Percentiles rank a stretch among this genome's conserved stretches.
phyloP scores from a whole-genome alignment of 2,113 vertebrate species.

The Cyprinodon tularosa region DNA sequence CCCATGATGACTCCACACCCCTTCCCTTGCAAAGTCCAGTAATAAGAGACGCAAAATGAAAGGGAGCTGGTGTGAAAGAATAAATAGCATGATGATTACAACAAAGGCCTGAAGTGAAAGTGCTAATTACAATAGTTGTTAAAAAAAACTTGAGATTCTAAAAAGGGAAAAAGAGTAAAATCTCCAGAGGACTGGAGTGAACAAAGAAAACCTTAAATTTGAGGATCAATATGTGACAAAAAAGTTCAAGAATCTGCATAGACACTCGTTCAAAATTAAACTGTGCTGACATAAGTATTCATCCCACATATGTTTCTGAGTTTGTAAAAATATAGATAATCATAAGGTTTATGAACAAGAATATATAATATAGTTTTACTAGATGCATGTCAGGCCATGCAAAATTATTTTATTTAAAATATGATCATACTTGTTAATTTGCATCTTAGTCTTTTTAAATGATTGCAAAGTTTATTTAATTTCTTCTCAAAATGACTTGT shows the following conservation, averaged over 20 bases:
- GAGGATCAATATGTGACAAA: not conserved
- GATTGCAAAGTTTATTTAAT: no score
- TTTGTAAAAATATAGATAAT: no score
- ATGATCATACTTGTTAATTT: no score
- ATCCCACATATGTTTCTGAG: no score
- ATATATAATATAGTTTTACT: no score
- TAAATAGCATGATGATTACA: not conserved
- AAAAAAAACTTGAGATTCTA: not conserved
- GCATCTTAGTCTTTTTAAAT: no score
- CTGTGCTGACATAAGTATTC: not conserved
- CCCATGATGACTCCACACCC: not conserved
- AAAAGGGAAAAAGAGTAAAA: not conserved
- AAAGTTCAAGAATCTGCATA: not conserved
- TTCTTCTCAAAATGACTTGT: no score
- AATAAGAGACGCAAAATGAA: not conserved
- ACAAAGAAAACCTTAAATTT: not conserved
- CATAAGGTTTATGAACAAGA: no score
- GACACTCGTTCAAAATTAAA: not conserved
- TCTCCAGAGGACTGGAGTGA: not conserved
- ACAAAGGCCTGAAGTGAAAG: not conserved
- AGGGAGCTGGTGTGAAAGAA: not conserved
- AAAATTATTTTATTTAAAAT: no score
- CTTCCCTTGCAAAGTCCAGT: not conserved
- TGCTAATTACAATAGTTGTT: not conserved
- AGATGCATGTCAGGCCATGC: no score